phyloP scores from a whole-genome alignment of 2,113 vertebrate species.

The Indri indri region DNA sequence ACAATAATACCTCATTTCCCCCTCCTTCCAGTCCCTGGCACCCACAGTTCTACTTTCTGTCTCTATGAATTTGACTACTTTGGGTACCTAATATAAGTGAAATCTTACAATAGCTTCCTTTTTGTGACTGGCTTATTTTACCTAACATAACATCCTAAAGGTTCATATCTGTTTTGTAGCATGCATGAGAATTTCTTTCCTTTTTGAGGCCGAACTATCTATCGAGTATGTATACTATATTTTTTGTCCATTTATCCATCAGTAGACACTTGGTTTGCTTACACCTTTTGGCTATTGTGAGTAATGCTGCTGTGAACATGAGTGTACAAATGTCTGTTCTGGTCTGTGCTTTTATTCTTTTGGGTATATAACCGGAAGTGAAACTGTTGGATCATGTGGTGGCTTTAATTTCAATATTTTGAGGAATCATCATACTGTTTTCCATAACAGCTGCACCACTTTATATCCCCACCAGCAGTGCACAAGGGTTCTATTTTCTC shows the following conservation, averaged over 20 bases:
- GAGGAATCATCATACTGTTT: not conserved
- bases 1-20: not conserved
- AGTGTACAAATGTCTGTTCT: not conserved
- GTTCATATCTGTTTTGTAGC: not conserved
- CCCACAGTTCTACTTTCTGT: not conserved
- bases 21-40: not conserved
- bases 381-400: not conserved
- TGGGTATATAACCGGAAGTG: not conserved
- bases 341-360: not conserved
- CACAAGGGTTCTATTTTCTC: not conserved
- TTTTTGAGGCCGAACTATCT: not conserved
- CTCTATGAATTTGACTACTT: not conserved
- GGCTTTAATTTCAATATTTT: not conserved
- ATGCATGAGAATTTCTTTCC: not conserved
- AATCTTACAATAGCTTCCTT: not conserved
- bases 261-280: not conserved
- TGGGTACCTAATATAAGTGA: not conserved
- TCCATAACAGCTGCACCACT: not conserved
- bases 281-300: not conserved
- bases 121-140: not conserved
- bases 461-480: not conserved
- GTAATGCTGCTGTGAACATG: not conserved
- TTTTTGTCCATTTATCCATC: not conserved
- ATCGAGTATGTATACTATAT: not conserved
- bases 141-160: not conserved